Conservation (phyloP, 1,140 invertebrate genomes). For the Conus betulinus region DNA sequence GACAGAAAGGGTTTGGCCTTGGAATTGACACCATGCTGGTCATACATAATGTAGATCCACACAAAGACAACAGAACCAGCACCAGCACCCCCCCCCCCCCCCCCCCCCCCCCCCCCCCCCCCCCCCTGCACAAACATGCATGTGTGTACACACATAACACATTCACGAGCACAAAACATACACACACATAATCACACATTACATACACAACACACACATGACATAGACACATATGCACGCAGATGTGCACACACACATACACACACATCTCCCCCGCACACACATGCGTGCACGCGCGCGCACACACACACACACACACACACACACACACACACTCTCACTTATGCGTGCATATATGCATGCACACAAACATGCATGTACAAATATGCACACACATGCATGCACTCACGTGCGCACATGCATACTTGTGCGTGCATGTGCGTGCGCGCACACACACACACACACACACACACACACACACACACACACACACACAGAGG, state of each 20-base stretch:
- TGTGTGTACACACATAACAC: no score
- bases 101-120: no score
- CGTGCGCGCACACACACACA: neutral
- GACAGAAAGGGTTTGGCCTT: no score
- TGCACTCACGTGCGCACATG: neutral
- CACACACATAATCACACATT: neutral
- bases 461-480: neutral
- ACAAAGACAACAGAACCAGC: no score
- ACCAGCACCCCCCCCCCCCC: no score
- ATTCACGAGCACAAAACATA: no score
- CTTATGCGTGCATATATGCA: no score
- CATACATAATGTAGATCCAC: no score
- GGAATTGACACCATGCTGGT: no score
- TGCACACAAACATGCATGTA: neutral
- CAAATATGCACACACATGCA: neutral
- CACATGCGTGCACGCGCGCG: neutral
- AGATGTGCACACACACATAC: slow-evolving; percentile 12
- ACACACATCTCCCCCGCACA: neutral
- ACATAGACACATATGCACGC: neutral
- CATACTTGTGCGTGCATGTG: neutral
- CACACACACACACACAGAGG: neutral
- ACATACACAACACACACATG: neutral
- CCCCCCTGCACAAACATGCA: no score
- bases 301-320: slow-evolving; percentile 8
- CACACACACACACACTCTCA: slow-evolving; percentile 15